Evolutionary conservation across 92 coral and sea anemone genomes (phyloP), one percentile per base, ranked within the genome.

Genomic region (Epizoanthus stellaris): DNA sequence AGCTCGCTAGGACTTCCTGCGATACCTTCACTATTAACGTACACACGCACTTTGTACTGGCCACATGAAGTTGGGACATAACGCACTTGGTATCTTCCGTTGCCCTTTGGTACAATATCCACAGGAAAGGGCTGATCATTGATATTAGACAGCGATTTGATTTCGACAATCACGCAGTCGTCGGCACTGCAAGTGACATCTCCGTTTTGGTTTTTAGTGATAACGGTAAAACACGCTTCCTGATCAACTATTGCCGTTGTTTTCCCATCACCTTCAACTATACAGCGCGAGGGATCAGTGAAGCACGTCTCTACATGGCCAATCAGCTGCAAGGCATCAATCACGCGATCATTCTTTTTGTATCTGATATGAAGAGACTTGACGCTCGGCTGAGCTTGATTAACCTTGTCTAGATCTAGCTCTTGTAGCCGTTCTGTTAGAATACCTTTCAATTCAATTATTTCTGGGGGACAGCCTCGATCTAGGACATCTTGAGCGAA

Each of bases 191-290:
- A 47, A 12, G 23, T 34, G 34, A 36, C 60, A 20, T 75, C 81
- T 57, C 81, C 81, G 36, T 75, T 75, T 75, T 75, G 49, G 23
- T 75, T 75, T 10, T 65, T 75, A 19, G 81, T 75, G 7, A 39
- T 58, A 6, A 75, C 49, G 39, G 17, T 53, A 57, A 75, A 57
- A 58, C 16, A 34, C 17, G 52, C n/a, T 30, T 75, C 80, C 25
- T 56, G 47, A 65, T 25, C 80, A 56, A 30, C 10, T 12, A 6
- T 6, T 34, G 67, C 54, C 3, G 3, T 14, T 10, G 56, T 52
- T 52, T 52, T 52, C 3, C 11, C 9, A 34, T 57, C 52, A 54
- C 64, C 67, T 30, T 75, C 80, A 57, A 56, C 60, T n/a, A 65
- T 75, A 65, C 80, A 75, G 4, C 16, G 60, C 17, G 36, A 36